phyloP scores from a whole-genome alignment of 2,888 invertebrate genomes.

The Ypsolopha scabrella region DNA sequence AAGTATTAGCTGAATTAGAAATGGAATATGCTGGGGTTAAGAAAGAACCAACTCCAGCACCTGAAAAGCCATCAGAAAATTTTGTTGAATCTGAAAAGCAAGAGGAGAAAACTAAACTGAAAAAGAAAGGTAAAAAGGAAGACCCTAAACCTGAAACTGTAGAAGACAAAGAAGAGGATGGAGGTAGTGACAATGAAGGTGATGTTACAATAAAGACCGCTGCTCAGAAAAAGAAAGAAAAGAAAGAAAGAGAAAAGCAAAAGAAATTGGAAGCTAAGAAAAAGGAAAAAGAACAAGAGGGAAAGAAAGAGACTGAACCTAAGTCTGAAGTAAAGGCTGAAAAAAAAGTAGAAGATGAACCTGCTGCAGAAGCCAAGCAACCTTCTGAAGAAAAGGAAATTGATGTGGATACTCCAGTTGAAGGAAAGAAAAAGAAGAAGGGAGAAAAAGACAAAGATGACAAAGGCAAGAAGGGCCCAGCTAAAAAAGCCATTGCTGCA shows the following conservation, averaged over 20 bases:
- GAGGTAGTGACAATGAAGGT: slow-evolving; percentile 65
- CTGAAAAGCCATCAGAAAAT: slow-evolving; percentile 53
- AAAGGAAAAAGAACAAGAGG: slow-evolving; percentile 49
- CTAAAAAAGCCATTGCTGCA: slow-evolving; percentile 87
- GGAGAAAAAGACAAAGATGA: slow-evolving; percentile 68
- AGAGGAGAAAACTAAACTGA: slow-evolving; percentile 49
- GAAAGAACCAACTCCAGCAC: slow-evolving; percentile 49
- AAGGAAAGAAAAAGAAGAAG: slow-evolving; percentile 46
- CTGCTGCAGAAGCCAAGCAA: slow-evolving; percentile 35
- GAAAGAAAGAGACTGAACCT: slow-evolving; percentile 30
- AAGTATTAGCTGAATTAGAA: slow-evolving; percentile 85
- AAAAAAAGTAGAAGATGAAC: slow-evolving; percentile 12
- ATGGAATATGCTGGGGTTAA: slow-evolving; percentile 81
- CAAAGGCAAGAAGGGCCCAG: slow-evolving; percentile 77
- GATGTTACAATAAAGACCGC: slow-evolving; percentile 80
- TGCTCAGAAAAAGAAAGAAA: slow-evolving; percentile 91
- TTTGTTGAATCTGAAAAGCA: slow-evolving; percentile 26
- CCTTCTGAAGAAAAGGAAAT: slow-evolving; percentile 40
- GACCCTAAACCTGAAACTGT: slow-evolving; percentile 33
- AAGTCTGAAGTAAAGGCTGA: slow-evolving; percentile 24
- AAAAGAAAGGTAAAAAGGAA: slow-evolving; percentile 50
- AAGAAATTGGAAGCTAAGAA: slow-evolving; percentile 80
- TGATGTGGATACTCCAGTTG: slow-evolving; percentile 20
- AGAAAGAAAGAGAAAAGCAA: slow-evolving; percentile 84
- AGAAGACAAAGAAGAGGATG: slow-evolving; percentile 43